A percentile compares a stretch with the other conserved stretches of the same genome.
These are phyloP conservation scores for Crotalus viridis DNA, from an alignment of 2,113 vertebrate species.

Conservation along the genomic window DNA sequence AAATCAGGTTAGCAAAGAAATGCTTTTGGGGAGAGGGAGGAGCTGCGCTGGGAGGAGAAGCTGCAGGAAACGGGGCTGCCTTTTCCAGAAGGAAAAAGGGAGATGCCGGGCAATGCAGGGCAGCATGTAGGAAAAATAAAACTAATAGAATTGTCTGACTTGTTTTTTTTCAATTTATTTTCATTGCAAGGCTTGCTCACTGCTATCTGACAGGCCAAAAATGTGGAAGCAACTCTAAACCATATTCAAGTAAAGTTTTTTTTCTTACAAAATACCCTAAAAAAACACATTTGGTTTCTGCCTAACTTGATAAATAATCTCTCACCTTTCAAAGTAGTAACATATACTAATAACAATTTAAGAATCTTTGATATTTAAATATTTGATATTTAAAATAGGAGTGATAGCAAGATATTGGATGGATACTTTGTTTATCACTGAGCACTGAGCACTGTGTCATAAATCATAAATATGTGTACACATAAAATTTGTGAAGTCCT, in stretches of 20 bases:
- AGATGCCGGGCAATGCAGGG: too few species aligned
- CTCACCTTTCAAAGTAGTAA: constrained; percentile 17
- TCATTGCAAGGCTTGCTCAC: background rate
- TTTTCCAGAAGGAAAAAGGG: too few species aligned
- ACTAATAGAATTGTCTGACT: background rate
- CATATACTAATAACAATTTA: background rate
- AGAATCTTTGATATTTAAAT: background rate
- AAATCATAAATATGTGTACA: background rate
- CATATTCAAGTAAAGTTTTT: background rate
- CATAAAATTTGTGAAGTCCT: background rate
- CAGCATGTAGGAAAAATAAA: background rate
- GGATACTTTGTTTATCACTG: background rate
- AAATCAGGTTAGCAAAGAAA: too few species aligned
- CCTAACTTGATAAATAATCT: constrained; percentile 10
- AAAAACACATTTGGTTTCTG: constrained; percentile 12
- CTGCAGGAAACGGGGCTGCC: too few species aligned
- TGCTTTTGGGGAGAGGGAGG: too few species aligned
- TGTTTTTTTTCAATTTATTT: background rate
- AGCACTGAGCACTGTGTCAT: background rate
- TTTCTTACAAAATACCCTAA: background rate
- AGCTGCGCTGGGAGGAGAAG: too few species aligned
- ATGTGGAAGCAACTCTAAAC: background rate
- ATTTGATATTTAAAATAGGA: background rate
- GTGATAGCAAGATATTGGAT: background rate
- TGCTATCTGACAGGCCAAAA: background rate